A percentile compares a stretch with the other conserved stretches of the same genome.
phyloP scores from a whole-genome alignment of 2,888 invertebrate genomes.

The Digitonthophagus gazella region DNA sequence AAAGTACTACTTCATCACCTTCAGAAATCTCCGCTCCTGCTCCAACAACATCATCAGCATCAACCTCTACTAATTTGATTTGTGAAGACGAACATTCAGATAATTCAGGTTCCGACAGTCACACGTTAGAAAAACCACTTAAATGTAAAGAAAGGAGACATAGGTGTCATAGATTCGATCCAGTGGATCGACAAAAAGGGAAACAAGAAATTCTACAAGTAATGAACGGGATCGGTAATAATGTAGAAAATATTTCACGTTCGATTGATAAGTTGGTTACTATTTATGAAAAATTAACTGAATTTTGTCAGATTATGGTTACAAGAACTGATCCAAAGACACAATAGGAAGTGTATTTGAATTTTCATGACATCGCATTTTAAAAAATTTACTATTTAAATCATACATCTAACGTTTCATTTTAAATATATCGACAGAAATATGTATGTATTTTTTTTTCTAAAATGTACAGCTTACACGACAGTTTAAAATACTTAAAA shows the following conservation, averaged over 20 bases:
- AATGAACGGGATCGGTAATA: background rate
- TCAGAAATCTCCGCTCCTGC: too few species aligned
- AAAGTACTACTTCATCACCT: background rate
- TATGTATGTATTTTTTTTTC: too few species aligned
- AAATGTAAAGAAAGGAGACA: slow-evolving; percentile 1
- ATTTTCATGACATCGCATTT: too few species aligned
- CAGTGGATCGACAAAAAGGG: background rate
- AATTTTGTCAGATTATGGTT: slow-evolving; percentile 11
- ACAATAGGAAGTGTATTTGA: too few species aligned
- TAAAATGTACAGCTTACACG: too few species aligned
- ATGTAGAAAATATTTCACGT: slow-evolving; percentile 8
- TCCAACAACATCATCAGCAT: background rate
- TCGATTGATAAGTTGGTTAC: slow-evolving; percentile 12
- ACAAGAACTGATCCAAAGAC: background rate
- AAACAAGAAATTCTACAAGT: background rate
- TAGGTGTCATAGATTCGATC: background rate
- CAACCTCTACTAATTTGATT: background rate
- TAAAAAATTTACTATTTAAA: too few species aligned
- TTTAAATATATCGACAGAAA: too few species aligned
- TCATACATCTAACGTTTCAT: too few species aligned
- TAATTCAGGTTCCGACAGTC: background rate
- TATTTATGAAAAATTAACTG: slow-evolving; percentile 9
- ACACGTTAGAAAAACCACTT: background rate
- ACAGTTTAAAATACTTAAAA: too few species aligned
- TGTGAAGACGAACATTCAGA: background rate